Evolutionary conservation across 2,797 vertebrate genomes (phyloP).

Genomic region (Scomberomorus guttatus): DNA sequence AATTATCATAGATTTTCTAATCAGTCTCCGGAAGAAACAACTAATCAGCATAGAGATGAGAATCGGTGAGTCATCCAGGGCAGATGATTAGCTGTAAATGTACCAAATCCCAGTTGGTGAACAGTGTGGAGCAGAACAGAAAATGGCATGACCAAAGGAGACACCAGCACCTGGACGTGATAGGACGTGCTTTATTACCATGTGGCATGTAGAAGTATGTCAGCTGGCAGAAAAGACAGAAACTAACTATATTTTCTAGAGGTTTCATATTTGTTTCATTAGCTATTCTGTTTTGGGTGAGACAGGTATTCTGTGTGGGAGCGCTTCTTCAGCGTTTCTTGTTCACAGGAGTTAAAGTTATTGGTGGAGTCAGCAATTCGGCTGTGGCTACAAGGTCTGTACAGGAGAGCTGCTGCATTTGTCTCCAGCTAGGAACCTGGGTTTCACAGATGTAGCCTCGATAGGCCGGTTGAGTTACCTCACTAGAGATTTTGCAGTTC

Average conservation of each 20-base stretch:
- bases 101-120: slow-evolving; percentile 41
- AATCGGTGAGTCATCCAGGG: slow-evolving; percentile 55
- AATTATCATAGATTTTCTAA: slow-evolving; percentile 60
- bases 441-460: slow-evolving; percentile 51
- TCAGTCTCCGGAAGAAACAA: slow-evolving; percentile 61
- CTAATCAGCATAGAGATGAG: slow-evolving; percentile 63
- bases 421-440: slow-evolving; percentile 48
- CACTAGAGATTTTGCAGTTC: slow-evolving; percentile 32
- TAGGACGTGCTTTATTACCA: background rate
- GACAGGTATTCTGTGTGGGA: slow-evolving; percentile 29
- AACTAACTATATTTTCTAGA: slow-evolving; percentile 21
- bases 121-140: slow-evolving; percentile 6
- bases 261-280: slow-evolving; percentile 51
- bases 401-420: slow-evolving; percentile 63
- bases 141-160: slow-evolving; percentile 19
- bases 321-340: slow-evolving; percentile 63
- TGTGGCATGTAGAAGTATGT: slow-evolving; percentile 2
- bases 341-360: slow-evolving; percentile 50
- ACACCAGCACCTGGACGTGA: background rate
- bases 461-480: slow-evolving; percentile 26
- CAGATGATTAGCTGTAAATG: slow-evolving; percentile 59
- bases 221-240: slow-evolving; percentile 18
- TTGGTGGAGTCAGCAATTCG: slow-evolving; percentile 71
- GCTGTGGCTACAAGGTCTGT: slow-evolving; percentile 44
- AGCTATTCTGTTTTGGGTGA: slow-evolving; percentile 34